Conservation (phyloP, 1,140 invertebrate species). For the Heliconius eleuchia region DNA sequence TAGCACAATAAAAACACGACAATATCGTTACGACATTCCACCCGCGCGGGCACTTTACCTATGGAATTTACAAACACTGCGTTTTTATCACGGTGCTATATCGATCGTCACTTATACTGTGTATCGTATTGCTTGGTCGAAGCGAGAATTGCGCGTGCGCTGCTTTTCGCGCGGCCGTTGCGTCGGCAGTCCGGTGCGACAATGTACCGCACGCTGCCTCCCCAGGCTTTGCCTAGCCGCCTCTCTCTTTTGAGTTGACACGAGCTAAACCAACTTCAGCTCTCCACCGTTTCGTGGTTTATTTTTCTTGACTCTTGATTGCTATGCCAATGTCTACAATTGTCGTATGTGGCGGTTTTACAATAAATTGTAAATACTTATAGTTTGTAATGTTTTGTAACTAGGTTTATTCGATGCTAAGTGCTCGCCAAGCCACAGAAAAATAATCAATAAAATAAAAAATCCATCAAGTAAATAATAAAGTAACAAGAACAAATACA, state of each 20-base stretch:
- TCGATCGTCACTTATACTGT: conserved; percentile 42
- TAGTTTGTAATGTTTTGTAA: neutral
- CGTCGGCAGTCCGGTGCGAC: conserved; percentile 68
- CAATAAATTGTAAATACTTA: neutral
- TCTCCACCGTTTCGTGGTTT: conserved; percentile 30
- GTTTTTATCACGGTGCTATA: conserved; percentile 47
- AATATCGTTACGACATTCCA: conserved; percentile 53
- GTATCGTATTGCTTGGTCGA: conserved; percentile 36
- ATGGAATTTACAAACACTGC: conserved; percentile 47
- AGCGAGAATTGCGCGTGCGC: conserved; percentile 45
- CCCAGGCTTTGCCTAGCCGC: conserved; percentile 65
- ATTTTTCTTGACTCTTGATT: conserved; percentile 30
- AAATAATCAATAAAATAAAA: neutral
- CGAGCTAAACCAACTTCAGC: conserved; percentile 42
- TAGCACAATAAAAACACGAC: conserved; percentile 49
- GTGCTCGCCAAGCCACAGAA: neutral
- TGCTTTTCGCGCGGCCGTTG: conserved; percentile 61
- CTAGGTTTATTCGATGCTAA: neutral
- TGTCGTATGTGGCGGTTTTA: neutral
- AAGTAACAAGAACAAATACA: too few species aligned
- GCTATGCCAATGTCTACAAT: conserved; percentile 16
- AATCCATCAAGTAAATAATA: too few species aligned
- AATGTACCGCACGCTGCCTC: conserved; percentile 66
- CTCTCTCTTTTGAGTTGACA: conserved; percentile 75
- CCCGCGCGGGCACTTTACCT: conserved; percentile 48